Conservation (phyloP, 2,888 invertebrate species). For the Cyrtodaria siliqua region DNA sequence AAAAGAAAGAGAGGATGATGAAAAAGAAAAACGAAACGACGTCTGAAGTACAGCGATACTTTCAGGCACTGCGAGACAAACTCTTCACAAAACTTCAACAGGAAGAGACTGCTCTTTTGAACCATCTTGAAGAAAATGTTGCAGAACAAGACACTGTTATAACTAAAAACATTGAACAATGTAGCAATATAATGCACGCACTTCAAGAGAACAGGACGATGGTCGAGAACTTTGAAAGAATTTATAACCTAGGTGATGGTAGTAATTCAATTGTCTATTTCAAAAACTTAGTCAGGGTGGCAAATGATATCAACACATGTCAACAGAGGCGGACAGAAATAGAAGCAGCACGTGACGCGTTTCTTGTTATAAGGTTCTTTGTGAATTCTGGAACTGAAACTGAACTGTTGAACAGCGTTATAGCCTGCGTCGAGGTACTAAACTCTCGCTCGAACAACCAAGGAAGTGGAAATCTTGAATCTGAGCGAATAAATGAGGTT, state of each 20-base stretch:
- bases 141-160: constrained; percentile 38
- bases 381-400: constrained; percentile 53
- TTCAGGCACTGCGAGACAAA: constrained; percentile 30
- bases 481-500: constrained; percentile 38
- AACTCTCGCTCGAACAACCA: constrained; percentile 30
- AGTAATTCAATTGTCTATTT: constrained; percentile 1
- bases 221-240: constrained; percentile 18
- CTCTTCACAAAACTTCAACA: constrained; percentile 33
- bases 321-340: constrained; percentile 14
- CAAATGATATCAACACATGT: constrained; percentile 13
- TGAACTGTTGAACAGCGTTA: constrained; percentile 25
- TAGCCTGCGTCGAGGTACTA: constrained; percentile 55
- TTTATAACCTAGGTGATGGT: not conserved
- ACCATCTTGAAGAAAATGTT: constrained; percentile 35
- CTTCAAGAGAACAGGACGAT: constrained; percentile 8
- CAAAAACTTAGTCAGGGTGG: constrained; percentile 10
- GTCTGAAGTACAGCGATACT: constrained; percentile 50
- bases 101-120: constrained; percentile 39
- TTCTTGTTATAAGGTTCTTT: constrained; percentile 57
- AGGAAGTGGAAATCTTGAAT: constrained; percentile 30
- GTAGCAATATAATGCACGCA: constrained; percentile 11
- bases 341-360: constrained; percentile 40
- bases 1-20: constrained; percentile 51
- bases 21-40: constrained; percentile 45
- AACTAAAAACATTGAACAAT: constrained; percentile 7